Evolutionary conservation across 2,888 invertebrate genomes (phyloP).

Genomic region (Drosophila affinis): DNA sequence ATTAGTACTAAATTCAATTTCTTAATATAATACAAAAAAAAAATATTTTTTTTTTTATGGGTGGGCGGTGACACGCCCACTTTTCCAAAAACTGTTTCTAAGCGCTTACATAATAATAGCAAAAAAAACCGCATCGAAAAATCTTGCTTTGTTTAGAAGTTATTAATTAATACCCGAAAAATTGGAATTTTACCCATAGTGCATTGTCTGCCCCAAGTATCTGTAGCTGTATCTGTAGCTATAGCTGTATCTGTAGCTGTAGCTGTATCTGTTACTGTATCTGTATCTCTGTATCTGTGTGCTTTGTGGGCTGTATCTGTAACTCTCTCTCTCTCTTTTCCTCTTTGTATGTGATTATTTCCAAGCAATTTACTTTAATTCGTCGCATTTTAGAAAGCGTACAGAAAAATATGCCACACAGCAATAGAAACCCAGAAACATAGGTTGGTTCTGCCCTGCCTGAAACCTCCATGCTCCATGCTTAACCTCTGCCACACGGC

Average conservation of each 20-base stretch:
- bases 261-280: conserved; percentile 8
- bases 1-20: too few species aligned
- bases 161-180: too few species aligned
- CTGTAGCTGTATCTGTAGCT: conserved; percentile 12
- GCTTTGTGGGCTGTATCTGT: conserved; percentile 18
- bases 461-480: conserved; percentile 5
- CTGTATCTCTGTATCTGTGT: conserved; percentile 16
- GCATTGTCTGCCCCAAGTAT: conserved; percentile 49
- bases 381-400: conserved; percentile 64
- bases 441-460: not conserved
- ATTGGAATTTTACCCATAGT: too few species aligned
- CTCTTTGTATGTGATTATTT: conserved; percentile 58
- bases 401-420: conserved; percentile 52
- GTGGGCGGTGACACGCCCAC: too few species aligned
- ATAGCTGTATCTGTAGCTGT: not conserved
- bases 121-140: too few species aligned
- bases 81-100: too few species aligned
- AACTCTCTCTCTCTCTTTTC: conserved; percentile 7
- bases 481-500: conserved; percentile 40
- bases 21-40: too few species aligned
- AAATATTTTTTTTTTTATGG: too few species aligned
- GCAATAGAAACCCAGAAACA: conserved; percentile 20
- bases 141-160: too few species aligned
- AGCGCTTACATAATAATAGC: too few species aligned
- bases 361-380: conserved; percentile 79